Conservation (phyloP, 2,888 invertebrate genomes). For the Hyppa rectilinea region DNA sequence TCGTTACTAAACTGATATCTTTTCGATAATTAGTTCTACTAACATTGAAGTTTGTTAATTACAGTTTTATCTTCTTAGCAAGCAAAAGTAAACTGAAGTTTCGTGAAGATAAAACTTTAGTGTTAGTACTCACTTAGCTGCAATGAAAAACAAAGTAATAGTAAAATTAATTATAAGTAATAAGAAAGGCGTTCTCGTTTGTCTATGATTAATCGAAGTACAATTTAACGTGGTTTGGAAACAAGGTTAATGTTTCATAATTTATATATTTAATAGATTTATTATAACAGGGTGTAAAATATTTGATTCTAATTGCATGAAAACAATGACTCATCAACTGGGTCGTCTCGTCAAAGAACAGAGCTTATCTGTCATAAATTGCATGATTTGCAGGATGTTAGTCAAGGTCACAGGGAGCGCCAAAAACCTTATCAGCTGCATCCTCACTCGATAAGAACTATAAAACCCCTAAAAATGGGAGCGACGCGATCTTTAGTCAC, state of each 20-base stretch:
- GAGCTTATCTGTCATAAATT: neutral
- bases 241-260: conserved; percentile 20
- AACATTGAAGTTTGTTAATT: conserved; percentile 35
- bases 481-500: neutral
- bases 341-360: conserved; percentile 8
- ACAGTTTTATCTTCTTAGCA: conserved; percentile 31
- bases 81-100: conserved; percentile 12
- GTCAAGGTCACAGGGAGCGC: neutral
- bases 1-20: neutral
- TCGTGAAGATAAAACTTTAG: conserved; percentile 9
- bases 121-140: conserved; percentile 43
- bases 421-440: neutral
- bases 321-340: too few relatives aligned
- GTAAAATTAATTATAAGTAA: conserved; percentile 29
- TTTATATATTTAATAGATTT: conserved; percentile 24
- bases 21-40: conserved; percentile 14
- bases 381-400: too few relatives aligned
- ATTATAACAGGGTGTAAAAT: conserved; percentile 13
- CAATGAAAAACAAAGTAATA: conserved; percentile 26
- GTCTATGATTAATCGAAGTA: conserved; percentile 36
- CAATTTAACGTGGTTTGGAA: conserved; percentile 21
- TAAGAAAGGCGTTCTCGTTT: conserved; percentile 31
- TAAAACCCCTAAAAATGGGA: neutral
- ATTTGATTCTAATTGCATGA: conserved; percentile 7
- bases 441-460: neutral